Evolutionary conservation across 2,113 vertebrate species (phyloP).

Genomic region (Hemichromis elongatus): DNA sequence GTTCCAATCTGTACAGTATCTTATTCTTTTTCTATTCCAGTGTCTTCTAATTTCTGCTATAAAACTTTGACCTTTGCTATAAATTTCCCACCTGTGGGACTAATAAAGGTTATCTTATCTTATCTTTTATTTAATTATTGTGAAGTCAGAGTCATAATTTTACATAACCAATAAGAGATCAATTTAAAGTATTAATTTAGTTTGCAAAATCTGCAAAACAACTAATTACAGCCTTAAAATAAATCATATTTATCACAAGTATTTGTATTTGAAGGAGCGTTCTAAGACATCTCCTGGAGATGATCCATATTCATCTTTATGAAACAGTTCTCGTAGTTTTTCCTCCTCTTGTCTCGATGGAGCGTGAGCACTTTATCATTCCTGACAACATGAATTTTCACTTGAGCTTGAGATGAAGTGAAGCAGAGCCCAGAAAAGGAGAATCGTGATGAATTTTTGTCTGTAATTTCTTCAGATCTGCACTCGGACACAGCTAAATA

Average conservation of each 20-base stretch:
- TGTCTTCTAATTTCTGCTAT: too few relatives aligned
- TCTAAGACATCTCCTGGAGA: not conserved
- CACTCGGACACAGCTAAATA: not conserved
- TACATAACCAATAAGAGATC: not conserved
- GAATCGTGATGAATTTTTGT: not conserved
- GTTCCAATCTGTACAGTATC: too few relatives aligned
- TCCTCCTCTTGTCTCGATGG: not conserved
- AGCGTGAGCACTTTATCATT: fast-evolving
- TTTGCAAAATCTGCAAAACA: not conserved
- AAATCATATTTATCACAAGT: not conserved
- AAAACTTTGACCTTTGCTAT: too few relatives aligned
- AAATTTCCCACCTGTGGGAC: too few relatives aligned
- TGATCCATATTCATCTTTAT: not conserved
- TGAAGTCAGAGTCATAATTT: not conserved
- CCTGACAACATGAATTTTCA: not conserved
- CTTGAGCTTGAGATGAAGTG: not conserved
- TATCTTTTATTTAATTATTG: not conserved
- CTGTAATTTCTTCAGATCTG: not conserved
- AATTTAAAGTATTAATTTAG: not conserved
- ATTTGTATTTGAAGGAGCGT: not conserved
- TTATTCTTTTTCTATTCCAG: too few relatives aligned
- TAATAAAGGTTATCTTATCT: too few relatives aligned
- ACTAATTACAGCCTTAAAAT: not conserved
- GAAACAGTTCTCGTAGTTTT: not conserved
- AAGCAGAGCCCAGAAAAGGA: not conserved